phyloP scores from a whole-genome alignment of 92 coral and sea anemone genomes.

The Bergia puertoricense region DNA sequence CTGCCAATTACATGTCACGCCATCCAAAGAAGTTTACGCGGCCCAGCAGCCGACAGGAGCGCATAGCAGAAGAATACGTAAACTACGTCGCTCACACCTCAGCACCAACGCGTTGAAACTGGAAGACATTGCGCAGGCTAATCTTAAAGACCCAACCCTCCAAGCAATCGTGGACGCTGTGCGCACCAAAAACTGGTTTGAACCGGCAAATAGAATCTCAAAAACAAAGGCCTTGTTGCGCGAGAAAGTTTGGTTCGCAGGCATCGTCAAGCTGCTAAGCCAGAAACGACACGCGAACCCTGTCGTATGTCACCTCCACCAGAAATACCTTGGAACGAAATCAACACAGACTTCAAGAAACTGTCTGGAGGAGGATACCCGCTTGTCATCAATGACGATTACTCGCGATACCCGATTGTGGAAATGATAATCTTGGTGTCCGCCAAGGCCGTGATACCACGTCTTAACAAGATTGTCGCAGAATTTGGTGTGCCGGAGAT shows the following conservation, averaged over 20 bases:
- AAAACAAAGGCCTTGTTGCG: slow-evolving; percentile 57
- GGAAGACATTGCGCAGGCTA: slow-evolving; percentile 3
- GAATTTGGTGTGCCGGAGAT: too few relatives aligned
- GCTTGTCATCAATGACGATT: not conserved
- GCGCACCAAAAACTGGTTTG: slow-evolving; percentile 12
- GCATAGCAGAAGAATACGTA: slow-evolving; percentile 57
- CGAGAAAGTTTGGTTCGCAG: slow-evolving; percentile 68
- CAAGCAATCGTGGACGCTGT: too few relatives aligned
- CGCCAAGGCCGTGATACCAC: too few relatives aligned
- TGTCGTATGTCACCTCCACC: slow-evolving; percentile 59
- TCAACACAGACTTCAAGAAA: not conserved
- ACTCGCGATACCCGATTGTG: too few relatives aligned
- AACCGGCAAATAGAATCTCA: slow-evolving; percentile 46
- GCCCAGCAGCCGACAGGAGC: slow-evolving; percentile 45
- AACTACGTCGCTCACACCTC: too few relatives aligned
- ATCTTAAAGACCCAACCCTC: too few relatives aligned
- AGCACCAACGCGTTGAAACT: slow-evolving; percentile 33
- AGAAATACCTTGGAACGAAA: slow-evolving; percentile 53
- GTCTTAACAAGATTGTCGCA: too few relatives aligned
- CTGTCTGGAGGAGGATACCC: not conserved
- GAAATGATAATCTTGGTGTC: too few relatives aligned
- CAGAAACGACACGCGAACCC: slow-evolving; percentile 59
- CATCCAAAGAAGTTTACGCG: slow-evolving; percentile 42
- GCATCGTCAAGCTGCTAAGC: slow-evolving; percentile 52
- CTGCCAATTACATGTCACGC: slow-evolving; percentile 39